Evolutionary conservation across 2,888 invertebrate species (phyloP).

Genomic region (Limnephilus marmoratus): DNA sequence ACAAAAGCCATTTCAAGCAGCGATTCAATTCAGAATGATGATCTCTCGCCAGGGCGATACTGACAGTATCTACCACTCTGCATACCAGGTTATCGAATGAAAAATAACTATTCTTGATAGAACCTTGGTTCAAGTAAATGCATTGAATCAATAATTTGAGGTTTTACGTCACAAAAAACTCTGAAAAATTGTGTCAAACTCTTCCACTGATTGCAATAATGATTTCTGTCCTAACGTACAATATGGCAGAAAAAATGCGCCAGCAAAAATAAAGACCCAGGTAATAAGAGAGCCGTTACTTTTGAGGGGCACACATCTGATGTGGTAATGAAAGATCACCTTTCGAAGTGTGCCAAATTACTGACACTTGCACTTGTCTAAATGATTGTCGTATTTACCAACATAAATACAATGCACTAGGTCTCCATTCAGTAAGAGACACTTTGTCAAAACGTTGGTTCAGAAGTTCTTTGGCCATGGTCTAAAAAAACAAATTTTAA

Average conservation of each 20-base stretch:
- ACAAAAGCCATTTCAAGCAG: too few species aligned
- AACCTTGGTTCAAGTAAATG: background rate
- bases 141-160: background rate
- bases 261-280: background rate
- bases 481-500: too few species aligned
- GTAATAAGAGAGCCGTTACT: background rate
- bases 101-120: background rate
- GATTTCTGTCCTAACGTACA: background rate
- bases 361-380: constrained; percentile 23
- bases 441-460: background rate
- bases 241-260: background rate
- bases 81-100: background rate
- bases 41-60: too few species aligned
- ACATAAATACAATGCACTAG: background rate
- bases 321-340: constrained; percentile 8
- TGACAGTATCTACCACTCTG: background rate
- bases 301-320: background rate
- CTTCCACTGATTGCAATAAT: background rate
- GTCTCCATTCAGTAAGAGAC: background rate
- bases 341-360: constrained; percentile 12
- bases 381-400: constrained; percentile 15
- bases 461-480: too few species aligned
- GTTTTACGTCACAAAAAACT: background rate
- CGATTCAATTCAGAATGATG: too few species aligned
- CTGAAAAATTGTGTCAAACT: background rate